A percentile compares a stretch with the other conserved stretches of the same genome.
These are phyloP conservation scores for Fringilla coelebs DNA, from an alignment of 2,797 vertebrate genomes.

Conservation along the genomic window DNA sequence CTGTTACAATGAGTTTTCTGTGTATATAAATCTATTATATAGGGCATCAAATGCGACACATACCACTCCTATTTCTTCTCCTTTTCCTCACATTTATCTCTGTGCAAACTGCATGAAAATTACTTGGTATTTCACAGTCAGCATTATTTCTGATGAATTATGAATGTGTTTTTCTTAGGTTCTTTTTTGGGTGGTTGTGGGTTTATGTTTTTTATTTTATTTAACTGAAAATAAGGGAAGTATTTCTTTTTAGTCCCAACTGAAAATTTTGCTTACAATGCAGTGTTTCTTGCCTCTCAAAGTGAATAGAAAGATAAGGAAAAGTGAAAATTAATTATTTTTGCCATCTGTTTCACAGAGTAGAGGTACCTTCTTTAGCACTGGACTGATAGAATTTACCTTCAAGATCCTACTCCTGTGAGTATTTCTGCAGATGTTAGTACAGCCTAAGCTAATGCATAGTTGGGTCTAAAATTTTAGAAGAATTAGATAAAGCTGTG, in stretches of 20 bases:
- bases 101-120: slow-evolving; percentile 36
- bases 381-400: background rate
- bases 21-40: background rate
- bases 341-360: background rate
- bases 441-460: background rate
- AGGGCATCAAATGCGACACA: background rate
- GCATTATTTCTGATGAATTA: slow-evolving; percentile 71
- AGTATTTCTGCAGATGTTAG: background rate
- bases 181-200: background rate
- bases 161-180: slow-evolving; percentile 64
- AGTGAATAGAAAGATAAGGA: slow-evolving; percentile 18
- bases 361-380: background rate
- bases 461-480: background rate
- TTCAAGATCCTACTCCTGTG: background rate
- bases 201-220: background rate
- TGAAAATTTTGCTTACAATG: slow-evolving; percentile 51
- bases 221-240: slow-evolving; percentile 14
- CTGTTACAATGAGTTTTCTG: background rate
- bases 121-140: slow-evolving; percentile 45
- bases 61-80: background rate
- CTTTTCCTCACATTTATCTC: background rate
- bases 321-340: slow-evolving; percentile 10
- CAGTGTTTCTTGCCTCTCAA: slow-evolving; percentile 33
- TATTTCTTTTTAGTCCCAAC: slow-evolving; percentile 25
- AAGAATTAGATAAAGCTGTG: background rate